Conservation (phyloP, 2,797 vertebrate species). For the Craterocephalus amniculus region DNA sequence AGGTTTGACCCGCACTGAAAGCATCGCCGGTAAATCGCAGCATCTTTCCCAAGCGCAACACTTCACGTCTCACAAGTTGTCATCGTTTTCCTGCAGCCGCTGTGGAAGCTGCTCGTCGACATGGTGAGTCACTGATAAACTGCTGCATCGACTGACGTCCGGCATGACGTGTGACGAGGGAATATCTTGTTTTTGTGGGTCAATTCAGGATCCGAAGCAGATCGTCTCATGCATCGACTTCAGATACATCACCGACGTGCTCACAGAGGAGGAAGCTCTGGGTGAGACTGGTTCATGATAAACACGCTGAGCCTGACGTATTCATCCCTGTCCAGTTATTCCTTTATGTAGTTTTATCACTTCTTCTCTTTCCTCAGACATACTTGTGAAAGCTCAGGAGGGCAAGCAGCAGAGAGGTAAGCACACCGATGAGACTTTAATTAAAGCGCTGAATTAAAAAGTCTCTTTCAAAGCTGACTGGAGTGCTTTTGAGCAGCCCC, state of each 20-base stretch:
- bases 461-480: constrained; percentile 40
- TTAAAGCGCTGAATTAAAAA: constrained; percentile 19
- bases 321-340: no score
- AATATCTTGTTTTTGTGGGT: not conserved
- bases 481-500: constrained; percentile 30
- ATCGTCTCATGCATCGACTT: constrained; percentile 89
- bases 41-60: not conserved
- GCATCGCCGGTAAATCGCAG: not conserved
- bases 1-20: constrained; percentile 65
- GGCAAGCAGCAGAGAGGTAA: constrained; percentile 84
- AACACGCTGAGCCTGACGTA: no score
- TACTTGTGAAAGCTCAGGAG: constrained; percentile 77
- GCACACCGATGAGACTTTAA: constrained; percentile 37
- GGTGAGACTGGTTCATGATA: constrained; percentile 65
- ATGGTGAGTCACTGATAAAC: constrained; percentile 80
- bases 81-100: constrained; percentile 69
- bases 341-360: not conserved
- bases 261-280: constrained; percentile 84
- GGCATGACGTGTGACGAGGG: not conserved
- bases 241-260: constrained; percentile 85
- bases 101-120: constrained; percentile 86
- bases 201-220: constrained; percentile 76
- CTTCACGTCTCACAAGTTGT: constrained; percentile 19
- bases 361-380: constrained; percentile 71
- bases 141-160: not conserved